Base-by-base conservation (phyloP, 2,113 vertebrate species). In the Chionomys nivalis region DNA sequence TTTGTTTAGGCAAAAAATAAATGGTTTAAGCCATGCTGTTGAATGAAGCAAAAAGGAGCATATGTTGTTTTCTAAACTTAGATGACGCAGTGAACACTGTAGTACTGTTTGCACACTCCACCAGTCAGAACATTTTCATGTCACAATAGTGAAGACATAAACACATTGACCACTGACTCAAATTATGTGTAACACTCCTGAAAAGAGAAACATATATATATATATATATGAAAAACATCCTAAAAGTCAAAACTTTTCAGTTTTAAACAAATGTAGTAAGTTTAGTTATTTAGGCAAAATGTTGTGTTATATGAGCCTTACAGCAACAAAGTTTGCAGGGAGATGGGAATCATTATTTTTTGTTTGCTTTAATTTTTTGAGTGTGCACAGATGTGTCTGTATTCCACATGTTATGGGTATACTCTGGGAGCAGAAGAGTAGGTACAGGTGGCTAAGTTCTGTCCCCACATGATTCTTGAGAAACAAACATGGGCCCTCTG, bases 151-250 rank as follows among this genome's bases (percentile, higher is more conserved):
- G 0, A 76, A 78, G 19, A 65, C 66, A 73, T 8, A 73, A 87
- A 39, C 4, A n/a, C 7, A 61, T 68, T 39, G 78, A 0, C 4
- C 6, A 1, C 65, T 58, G n/a, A 88, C 0, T 0, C 12, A 66
- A 19, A 73, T 36, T 75, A 36, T n/a, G 2, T 85, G 19, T 79
- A 78, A 83, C 23, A 19, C 19, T 72, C 17, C 17, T 3, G 61
- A 63, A 63, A 63, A 61, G n/a, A n/a, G n/a, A n/a, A n/a, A n/a
- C n/a, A n/a, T n/a, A 24, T 42, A 39, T 39, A 24, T 73, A 39
- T 39, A 73, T 36, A 19, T 19, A 55, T 7, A 70, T n/a, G 9
- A 28, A 13, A 66, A 66, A 13, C 36, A 24, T 78, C 90, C 28
- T 87, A 72, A 86, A 3, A 66, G 23, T 13, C 39, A 75, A 36